phyloP scores from a whole-genome alignment of 1,140 invertebrate genomes.

The Drosophila ogumai region DNA sequence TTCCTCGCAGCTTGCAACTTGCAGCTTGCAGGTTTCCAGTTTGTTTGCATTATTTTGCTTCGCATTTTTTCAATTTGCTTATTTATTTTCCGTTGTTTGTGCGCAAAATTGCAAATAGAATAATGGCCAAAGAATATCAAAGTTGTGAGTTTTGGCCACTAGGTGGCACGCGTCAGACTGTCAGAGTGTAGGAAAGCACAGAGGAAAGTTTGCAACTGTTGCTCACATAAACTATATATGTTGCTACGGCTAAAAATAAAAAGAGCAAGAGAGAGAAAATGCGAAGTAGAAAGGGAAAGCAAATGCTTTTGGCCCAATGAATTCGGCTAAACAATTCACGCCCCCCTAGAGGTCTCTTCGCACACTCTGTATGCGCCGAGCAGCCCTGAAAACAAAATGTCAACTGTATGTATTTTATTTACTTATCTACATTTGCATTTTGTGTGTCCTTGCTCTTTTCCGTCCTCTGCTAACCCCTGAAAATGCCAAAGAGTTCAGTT shows the following conservation, averaged over 20 bases:
- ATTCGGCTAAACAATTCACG: slow-evolving; percentile 51
- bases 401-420: slow-evolving; percentile 51
- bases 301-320: slow-evolving; percentile 35
- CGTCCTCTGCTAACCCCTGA: neutral
- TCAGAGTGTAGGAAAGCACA: slow-evolving; percentile 11
- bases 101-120: slow-evolving; percentile 61
- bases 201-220: slow-evolving; percentile 44
- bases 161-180: slow-evolving; percentile 41
- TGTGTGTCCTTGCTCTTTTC: slow-evolving; percentile 45
- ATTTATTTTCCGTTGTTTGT: slow-evolving; percentile 47
- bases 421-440: slow-evolving; percentile 57
- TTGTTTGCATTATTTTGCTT: slow-evolving; percentile 44
- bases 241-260: slow-evolving; percentile 28
- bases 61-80: slow-evolving; percentile 53
- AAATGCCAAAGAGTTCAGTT: slow-evolving; percentile 37
- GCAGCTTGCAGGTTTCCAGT: slow-evolving; percentile 42
- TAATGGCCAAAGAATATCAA: slow-evolving; percentile 46
- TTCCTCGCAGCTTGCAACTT: slow-evolving; percentile 4
- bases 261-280: neutral
- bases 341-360: slow-evolving; percentile 19
- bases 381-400: slow-evolving; percentile 41
- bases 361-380: neutral
- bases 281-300: slow-evolving; percentile 1
- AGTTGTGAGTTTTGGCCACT: slow-evolving; percentile 50
- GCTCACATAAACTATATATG: slow-evolving; percentile 19